Evolutionary conservation across 2,113 vertebrate species (phyloP).

Genomic region (Corythornis cristatus): DNA sequence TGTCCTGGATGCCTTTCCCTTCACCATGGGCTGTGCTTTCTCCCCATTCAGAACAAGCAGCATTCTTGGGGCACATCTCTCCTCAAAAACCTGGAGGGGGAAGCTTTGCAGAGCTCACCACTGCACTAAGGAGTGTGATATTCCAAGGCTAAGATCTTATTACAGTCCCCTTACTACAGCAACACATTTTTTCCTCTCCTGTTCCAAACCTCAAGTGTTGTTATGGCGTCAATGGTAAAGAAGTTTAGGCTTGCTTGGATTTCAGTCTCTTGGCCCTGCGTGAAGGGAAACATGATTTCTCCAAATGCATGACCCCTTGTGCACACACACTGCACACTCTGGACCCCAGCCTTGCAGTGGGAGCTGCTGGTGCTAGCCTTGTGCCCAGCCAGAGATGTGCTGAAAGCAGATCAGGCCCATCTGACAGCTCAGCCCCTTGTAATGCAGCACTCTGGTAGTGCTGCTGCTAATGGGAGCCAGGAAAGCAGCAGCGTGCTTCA

Average conservation of each 20-base stretch:
- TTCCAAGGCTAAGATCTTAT: slow-evolving; percentile 59
- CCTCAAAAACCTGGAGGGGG: slow-evolving; percentile 48
- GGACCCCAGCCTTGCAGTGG: neutral
- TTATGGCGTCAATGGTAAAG: slow-evolving; percentile 63
- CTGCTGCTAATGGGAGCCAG: neutral
- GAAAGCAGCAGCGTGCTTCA: neutral
- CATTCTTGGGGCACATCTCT: slow-evolving; percentile 52
- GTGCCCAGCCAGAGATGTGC: neutral
- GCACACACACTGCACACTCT: neutral
- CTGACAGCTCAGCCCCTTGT: neutral
- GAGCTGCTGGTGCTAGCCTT: neutral
- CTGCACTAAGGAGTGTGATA: neutral
- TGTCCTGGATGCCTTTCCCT: slow-evolving; percentile 49
- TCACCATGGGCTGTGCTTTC: neutral
- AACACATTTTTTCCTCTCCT: slow-evolving; percentile 51
- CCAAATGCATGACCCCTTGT: neutral
- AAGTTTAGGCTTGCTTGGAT: slow-evolving; percentile 47
- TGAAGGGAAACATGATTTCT: slow-evolving; percentile 52
- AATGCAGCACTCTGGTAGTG: neutral
- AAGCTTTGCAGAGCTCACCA: neutral
- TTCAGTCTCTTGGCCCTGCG: slow-evolving; percentile 52
- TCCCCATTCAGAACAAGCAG: neutral
- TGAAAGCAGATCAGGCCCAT: neutral
- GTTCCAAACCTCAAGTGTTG: slow-evolving; percentile 66
- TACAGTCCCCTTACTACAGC: slow-evolving; percentile 61